These are phyloP conservation scores for Regulus satrapa DNA, from an alignment of 2,113 vertebrate species.

Conservation along the genomic window DNA sequence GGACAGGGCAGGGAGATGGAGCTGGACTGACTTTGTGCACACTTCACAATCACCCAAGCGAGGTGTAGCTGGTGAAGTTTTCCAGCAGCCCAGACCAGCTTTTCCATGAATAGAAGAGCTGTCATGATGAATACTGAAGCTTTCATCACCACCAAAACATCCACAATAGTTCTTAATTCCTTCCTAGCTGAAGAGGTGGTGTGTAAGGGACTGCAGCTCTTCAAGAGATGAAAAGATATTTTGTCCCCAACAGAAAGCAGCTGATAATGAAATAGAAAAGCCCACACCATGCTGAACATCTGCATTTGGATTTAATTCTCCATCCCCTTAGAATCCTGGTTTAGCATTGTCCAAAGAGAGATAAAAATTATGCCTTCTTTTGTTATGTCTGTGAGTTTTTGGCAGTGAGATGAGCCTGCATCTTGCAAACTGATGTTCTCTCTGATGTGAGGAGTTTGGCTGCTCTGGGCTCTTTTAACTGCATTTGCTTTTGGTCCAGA, in stretches of 20 bases:
- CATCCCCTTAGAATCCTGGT: background rate
- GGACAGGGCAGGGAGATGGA: background rate
- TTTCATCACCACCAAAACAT: background rate
- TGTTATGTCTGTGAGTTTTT: background rate
- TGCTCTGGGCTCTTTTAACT: background rate
- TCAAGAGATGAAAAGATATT: background rate
- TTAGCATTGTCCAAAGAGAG: background rate
- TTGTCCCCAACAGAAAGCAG: background rate
- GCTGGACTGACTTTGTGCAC: background rate
- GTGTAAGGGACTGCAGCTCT: background rate
- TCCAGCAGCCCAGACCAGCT: background rate
- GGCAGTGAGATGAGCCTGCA: background rate
- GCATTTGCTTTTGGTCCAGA: background rate
- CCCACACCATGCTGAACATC: background rate
- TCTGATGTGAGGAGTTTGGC: background rate
- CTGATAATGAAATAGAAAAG: background rate
- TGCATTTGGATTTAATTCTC: background rate
- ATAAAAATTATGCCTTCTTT: background rate
- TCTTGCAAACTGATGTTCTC: background rate
- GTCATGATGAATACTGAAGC: background rate
- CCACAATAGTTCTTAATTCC: background rate
- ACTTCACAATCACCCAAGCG: background rate
- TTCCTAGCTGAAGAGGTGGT: background rate
- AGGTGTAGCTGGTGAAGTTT: background rate
- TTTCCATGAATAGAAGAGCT: background rate